Conservation (phyloP, 1,140 invertebrate genomes). For the roundworm (Caenorhabditis elegans) region WBcel235 BX284606.5:6079001-6079500, state of each 20-base stretch:
- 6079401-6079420: background rate
- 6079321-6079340: background rate
- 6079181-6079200: too few relatives aligned
- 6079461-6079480: too few relatives aligned
- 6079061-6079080: too few relatives aligned
- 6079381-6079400: constrained; percentile 17
- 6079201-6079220: too few relatives aligned
- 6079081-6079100: too few relatives aligned
- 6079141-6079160: background rate
- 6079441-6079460: background rate
- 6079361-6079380: constrained; percentile 28
- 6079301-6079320: background rate
- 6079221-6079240: constrained; percentile 51
- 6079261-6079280: constrained; percentile 55
- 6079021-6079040: too few relatives aligned
- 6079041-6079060: too few relatives aligned
- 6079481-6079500: background rate
- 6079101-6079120: too few relatives aligned
- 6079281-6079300: constrained; percentile 48
- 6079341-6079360: background rate
- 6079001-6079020: too few relatives aligned
- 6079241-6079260: constrained; percentile 57
- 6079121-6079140: too few relatives aligned
- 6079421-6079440: background rate
- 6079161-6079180: too few relatives aligned